Evolutionary conservation across 2,113 vertebrate species (phyloP).

Genomic region (Charadrius vociferus): DNA sequence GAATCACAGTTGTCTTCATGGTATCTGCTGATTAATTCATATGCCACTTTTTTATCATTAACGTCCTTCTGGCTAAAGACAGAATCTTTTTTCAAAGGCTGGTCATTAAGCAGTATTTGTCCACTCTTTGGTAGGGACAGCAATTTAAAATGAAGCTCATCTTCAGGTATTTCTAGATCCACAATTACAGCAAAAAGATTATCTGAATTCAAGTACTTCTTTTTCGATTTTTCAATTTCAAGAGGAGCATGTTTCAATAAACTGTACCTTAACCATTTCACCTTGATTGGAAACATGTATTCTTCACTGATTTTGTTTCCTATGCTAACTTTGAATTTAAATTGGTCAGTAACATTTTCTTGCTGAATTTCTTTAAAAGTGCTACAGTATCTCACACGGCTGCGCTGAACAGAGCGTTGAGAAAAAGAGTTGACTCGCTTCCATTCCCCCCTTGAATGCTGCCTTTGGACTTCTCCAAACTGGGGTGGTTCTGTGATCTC

Average conservation of each 20-base stretch:
- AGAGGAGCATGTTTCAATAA: constrained; percentile 79
- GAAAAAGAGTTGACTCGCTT: constrained; percentile 80
- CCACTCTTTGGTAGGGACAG: constrained; percentile 83
- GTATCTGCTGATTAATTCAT: constrained; percentile 77
- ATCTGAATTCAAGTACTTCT: constrained; percentile 75
- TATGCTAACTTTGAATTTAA: constrained; percentile 85
- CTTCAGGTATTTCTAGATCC: constrained; percentile 72
- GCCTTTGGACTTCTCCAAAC: constrained; percentile 85
- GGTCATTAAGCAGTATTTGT: constrained; percentile 78
- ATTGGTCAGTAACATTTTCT: constrained; percentile 77
- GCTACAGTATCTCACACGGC: constrained; percentile 78
- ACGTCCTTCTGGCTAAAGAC: constrained; percentile 86
- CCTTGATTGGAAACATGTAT: constrained; percentile 76
- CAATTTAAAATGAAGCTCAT: constrained; percentile 82
- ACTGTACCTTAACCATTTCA: constrained; percentile 83
- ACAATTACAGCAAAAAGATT: constrained; percentile 76
- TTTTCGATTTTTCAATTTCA: constrained; percentile 80
- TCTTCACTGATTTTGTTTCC: constrained; percentile 78
- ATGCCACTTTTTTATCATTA: constrained; percentile 78
- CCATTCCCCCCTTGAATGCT: constrained; percentile 81
- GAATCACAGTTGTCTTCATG: constrained; percentile 77
- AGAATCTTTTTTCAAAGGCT: constrained; percentile 76
- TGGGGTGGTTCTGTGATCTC: constrained; percentile 77
- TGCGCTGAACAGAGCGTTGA: constrained; percentile 80
- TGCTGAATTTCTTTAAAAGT: constrained; percentile 81